Conservation (phyloP, 2,797 vertebrate species). For the Hemitrygon akajei region DNA sequence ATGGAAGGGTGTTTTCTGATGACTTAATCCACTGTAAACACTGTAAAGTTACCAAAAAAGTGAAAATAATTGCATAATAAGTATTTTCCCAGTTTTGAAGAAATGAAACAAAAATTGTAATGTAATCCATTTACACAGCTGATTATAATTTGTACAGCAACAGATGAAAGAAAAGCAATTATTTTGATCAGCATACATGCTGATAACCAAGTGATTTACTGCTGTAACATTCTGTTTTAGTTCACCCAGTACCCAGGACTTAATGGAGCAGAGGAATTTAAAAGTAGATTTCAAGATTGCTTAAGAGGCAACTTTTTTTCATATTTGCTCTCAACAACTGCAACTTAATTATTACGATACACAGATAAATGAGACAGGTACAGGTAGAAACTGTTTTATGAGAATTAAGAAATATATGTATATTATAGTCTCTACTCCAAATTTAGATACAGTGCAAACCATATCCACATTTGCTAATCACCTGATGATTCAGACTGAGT, state of each 20-base stretch:
- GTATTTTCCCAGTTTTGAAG: slow-evolving; percentile 1
- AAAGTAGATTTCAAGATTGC: not conserved
- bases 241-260: not conserved
- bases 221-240: not conserved
- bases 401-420: not conserved
- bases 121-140: not conserved
- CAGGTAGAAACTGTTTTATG: not conserved
- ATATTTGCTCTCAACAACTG: not conserved
- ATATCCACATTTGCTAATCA: not conserved
- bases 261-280: not conserved
- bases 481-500: not conserved
- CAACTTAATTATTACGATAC: not conserved
- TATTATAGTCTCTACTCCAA: not conserved
- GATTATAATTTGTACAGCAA: not conserved
- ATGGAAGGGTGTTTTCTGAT: not conserved
- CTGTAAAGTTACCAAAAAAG: not conserved
- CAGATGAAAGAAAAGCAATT: not conserved
- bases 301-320: not conserved
- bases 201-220: not conserved
- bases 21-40: not conserved
- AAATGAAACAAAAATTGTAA: slow-evolving; percentile 3
- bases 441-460: not conserved
- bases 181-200: slow-evolving; percentile 1
- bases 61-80: not conserved
- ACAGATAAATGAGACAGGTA: not conserved